phyloP scores from a whole-genome alignment of 1,140 invertebrate species.

The Achatina immaculata region DNA sequence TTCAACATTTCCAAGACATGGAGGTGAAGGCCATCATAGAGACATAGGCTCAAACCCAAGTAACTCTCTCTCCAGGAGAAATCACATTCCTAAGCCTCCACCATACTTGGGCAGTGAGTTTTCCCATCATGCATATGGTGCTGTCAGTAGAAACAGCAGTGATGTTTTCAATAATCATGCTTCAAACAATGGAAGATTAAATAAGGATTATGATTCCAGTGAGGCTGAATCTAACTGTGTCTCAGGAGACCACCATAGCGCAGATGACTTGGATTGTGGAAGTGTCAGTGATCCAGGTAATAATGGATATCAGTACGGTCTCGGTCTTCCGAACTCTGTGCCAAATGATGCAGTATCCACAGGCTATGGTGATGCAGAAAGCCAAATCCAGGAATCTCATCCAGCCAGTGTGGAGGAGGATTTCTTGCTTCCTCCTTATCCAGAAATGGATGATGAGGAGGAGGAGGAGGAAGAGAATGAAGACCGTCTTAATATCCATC shows the following conservation, averaged over 20 bases:
- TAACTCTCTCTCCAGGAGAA: constrained; percentile 2
- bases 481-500: background rate
- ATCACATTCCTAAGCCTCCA: constrained; percentile 7
- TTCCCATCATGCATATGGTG: constrained; percentile 29
- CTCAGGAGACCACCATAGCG: background rate
- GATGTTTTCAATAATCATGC: constrained; percentile 6
- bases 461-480: constrained; percentile 22
- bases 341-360: background rate
- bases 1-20: background rate
- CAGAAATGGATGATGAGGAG: constrained; percentile 4
- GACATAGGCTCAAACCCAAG: constrained; percentile 18
- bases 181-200: background rate
- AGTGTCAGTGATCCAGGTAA: background rate
- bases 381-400: background rate
- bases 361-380: background rate
- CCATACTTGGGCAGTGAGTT: constrained; percentile 6
- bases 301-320: background rate
- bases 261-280: background rate
- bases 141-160: constrained; percentile 25
- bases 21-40: background rate
- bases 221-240: background rate
- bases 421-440: constrained; percentile 37
- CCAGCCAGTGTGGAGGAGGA: constrained; percentile 39
- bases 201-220: background rate
- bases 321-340: background rate